A percentile compares a stretch with the other conserved stretches of the same genome.
phyloP scores from a whole-genome alignment of 2,888 invertebrate species.

The Drosophila mimetica region DNA sequence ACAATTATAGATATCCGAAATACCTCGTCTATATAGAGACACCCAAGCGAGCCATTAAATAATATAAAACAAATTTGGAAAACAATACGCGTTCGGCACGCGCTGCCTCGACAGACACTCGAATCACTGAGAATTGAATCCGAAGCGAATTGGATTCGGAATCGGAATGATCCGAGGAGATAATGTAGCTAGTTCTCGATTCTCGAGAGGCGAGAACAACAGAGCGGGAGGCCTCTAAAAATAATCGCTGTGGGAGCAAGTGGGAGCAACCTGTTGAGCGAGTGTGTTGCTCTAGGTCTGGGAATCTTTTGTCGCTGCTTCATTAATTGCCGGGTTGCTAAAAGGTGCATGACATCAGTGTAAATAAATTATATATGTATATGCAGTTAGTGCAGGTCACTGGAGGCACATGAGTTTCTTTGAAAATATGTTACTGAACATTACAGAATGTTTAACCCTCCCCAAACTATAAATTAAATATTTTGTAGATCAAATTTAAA shows the following conservation, averaged over 20 bases:
- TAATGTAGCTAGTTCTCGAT: no score
- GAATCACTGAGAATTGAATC: conserved; percentile 44
- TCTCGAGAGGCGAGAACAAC: conserved; percentile 1
- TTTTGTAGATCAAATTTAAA: no score
- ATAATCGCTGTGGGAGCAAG: conserved; percentile 17
- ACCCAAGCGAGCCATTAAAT: conserved; percentile 19
- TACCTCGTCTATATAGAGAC: conserved; percentile 33
- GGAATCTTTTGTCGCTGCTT: conserved; percentile 1
- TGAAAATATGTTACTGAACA: neutral
- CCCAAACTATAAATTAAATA: no score
- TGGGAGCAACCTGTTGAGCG: conserved; percentile 28
- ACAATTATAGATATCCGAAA: conserved; percentile 36
- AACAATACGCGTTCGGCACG: conserved; percentile 48
- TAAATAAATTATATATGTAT: conserved; percentile 1
- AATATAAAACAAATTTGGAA: conserved; percentile 33
- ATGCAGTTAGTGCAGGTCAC: conserved; percentile 1
- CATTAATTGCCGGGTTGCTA: conserved; percentile 23
- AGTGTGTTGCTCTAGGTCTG: conserved; percentile 33
- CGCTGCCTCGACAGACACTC: conserved; percentile 28
- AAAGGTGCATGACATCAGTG: conserved; percentile 23
- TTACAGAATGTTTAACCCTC: neutral
- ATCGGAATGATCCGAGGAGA: conserved; percentile 5
- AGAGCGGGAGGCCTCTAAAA: conserved; percentile 22
- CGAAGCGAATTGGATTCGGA: conserved; percentile 7
- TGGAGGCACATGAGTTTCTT: neutral